Evolutionary conservation across 2,113 vertebrate species (phyloP).

Genomic region (Archilochus colubris): DNA sequence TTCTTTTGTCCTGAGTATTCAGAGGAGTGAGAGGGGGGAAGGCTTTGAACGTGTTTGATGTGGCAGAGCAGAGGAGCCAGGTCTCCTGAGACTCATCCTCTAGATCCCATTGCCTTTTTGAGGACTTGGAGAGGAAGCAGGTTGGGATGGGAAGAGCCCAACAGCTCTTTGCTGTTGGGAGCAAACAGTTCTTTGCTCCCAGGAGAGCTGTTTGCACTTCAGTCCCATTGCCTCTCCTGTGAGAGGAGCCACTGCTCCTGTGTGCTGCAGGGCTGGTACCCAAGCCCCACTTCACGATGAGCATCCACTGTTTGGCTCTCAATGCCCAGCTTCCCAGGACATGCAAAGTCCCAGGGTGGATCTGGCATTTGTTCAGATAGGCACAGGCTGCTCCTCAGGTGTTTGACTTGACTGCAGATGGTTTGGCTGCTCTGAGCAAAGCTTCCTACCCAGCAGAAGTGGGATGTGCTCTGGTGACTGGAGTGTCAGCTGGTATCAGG

Average conservation of each 20-base stretch:
- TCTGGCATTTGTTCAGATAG: not conserved
- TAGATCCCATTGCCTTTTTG: not conserved
- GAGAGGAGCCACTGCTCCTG: not conserved
- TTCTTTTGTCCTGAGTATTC: not conserved
- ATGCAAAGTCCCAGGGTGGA: rapidly evolving
- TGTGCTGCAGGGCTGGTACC: not conserved
- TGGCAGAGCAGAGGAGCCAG: not conserved
- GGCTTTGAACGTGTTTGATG: not conserved
- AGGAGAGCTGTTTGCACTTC: not conserved
- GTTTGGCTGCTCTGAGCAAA: not conserved
- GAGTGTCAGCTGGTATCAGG: not conserved
- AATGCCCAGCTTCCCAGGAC: not conserved
- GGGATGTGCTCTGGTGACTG: not conserved
- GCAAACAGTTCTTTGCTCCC: not conserved
- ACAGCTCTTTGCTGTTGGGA: too few species aligned
- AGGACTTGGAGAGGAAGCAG: not conserved
- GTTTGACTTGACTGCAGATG: not conserved
- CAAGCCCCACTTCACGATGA: not conserved
- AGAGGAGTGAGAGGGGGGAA: not conserved
- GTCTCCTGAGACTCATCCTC: not conserved
- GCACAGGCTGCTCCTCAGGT: not conserved
- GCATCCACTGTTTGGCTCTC: rapidly evolving
- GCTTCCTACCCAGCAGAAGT: not conserved
- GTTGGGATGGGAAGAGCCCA: not conserved
- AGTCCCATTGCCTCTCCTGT: not conserved